Percentiles rank a stretch among this genome's conserved stretches.
phyloP scores from a whole-genome alignment of 2,113 vertebrate species.

The Papio anubis region DNA sequence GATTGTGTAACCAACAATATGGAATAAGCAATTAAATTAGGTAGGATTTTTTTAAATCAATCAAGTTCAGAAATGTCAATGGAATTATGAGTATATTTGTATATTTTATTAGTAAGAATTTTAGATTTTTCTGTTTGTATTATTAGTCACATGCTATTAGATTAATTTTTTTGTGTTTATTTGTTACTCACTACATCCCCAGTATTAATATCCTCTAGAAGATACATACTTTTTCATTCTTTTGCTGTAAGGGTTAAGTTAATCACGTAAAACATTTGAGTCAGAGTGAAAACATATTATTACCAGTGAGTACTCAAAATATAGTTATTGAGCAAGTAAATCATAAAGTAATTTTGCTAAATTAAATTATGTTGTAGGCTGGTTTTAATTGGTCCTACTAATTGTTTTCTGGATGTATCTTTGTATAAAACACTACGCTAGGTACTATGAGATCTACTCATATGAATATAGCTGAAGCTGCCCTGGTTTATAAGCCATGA shows the following conservation, averaged over 20 bases:
- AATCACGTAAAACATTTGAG: background rate
- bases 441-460: background rate
- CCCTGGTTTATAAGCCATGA: background rate
- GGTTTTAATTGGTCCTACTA: background rate
- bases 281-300: background rate
- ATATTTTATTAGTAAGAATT: background rate
- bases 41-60: background rate
- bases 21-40: background rate
- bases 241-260: background rate
- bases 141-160: background rate
- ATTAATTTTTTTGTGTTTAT: background rate
- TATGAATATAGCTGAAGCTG: background rate
- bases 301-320: background rate
- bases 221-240: background rate
- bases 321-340: background rate
- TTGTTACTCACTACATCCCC: background rate
- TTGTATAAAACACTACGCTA: background rate
- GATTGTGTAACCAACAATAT: background rate
- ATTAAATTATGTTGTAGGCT: background rate
- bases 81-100: background rate
- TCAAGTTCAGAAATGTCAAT: constrained; percentile 21
- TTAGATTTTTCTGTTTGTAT: background rate
- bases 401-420: background rate
- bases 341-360: background rate
- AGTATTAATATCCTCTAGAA: background rate